Evolutionary conservation across 2,888 invertebrate genomes (phyloP).

Genomic region (Polyommatus icarus): DNA sequence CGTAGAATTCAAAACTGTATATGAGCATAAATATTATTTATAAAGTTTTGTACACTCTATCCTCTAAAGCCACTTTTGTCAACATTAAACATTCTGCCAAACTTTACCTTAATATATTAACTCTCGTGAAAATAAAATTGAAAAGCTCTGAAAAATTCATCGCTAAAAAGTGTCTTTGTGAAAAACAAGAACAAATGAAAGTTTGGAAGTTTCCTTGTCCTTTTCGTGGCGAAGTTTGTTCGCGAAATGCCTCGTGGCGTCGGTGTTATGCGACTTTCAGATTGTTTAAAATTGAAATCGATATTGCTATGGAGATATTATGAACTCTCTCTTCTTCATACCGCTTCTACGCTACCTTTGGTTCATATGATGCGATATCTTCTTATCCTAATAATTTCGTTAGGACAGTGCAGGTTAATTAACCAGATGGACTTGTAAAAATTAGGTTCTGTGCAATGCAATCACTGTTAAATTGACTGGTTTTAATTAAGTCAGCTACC

Average conservation of each 20-base stretch:
- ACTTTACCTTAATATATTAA: not conserved
- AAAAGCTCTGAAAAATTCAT: slow-evolving; percentile 4
- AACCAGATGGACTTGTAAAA: too few relatives aligned
- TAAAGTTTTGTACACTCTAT: not conserved
- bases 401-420: too few relatives aligned
- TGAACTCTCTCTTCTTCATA: not conserved
- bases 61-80: not conserved
- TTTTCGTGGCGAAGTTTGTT: not conserved
- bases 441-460: too few relatives aligned
- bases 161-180: slow-evolving; percentile 7
- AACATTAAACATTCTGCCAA: not conserved
- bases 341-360: not conserved
- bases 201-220: slow-evolving; percentile 13
- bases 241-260: not conserved
- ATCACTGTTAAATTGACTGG: too few relatives aligned
- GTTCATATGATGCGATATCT: too few relatives aligned
- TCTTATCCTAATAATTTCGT: too few relatives aligned
- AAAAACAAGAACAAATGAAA: slow-evolving; percentile 12
- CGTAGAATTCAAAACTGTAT: too few relatives aligned
- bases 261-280: slow-evolving; percentile 7
- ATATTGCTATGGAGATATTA: not conserved
- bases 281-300: slow-evolving; percentile 7
- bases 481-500: too few relatives aligned
- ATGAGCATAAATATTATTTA: not conserved
- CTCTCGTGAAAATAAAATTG: slow-evolving; percentile 5